These are phyloP conservation scores for Hypolimnas misippus DNA, from an alignment of 2,888 invertebrate genomes.

Conservation along the genomic window DNA sequence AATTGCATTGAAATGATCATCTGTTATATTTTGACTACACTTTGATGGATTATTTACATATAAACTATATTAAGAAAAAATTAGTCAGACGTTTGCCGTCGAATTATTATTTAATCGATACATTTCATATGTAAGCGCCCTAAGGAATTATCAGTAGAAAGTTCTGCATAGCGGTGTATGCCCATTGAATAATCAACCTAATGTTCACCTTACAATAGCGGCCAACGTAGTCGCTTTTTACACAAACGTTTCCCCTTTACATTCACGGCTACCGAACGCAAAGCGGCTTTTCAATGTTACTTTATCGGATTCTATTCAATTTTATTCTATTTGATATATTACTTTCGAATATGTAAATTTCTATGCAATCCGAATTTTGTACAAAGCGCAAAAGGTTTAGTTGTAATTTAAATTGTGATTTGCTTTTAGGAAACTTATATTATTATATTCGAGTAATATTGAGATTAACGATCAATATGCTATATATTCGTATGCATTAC, in stretches of 20 bases:
- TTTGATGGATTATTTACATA: no score
- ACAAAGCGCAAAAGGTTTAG: constrained; percentile 3
- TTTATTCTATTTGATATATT: constrained; percentile 42
- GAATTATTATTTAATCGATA: no score
- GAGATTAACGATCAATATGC: no score
- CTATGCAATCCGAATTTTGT: neutral
- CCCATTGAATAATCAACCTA: constrained; percentile 23
- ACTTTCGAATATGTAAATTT: constrained; percentile 11
- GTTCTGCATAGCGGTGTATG: neutral
- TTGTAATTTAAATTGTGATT: neutral
- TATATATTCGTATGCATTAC: no score
- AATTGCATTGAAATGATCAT: no score
- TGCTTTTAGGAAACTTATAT: neutral
- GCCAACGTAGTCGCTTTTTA: constrained; percentile 35
- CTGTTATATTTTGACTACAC: no score
- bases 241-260: constrained; percentile 36
- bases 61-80: no score
- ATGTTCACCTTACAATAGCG: constrained; percentile 43
- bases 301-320: constrained; percentile 43
- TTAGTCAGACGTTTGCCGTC: no score
- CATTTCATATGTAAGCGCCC: no score
- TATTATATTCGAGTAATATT: no score
- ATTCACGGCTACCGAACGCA: constrained; percentile 39
- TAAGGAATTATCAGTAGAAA: neutral
- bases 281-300: constrained; percentile 43